Conservation (phyloP, 92 coral and sea anemone species). For the Isaurus tuberculatus region DNA sequence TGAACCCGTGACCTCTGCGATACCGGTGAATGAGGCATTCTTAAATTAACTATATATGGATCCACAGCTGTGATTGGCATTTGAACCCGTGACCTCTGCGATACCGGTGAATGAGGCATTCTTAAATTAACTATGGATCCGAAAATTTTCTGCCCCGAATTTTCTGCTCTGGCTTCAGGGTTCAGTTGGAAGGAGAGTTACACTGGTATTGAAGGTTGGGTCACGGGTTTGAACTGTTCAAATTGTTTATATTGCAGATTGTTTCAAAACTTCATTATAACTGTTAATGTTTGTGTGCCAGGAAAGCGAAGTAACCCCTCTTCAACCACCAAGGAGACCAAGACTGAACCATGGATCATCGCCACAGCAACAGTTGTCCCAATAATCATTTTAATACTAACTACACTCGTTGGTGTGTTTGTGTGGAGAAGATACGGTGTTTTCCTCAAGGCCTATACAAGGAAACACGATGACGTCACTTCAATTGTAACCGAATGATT, state of each 20-base stretch:
- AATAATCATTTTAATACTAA: background rate
- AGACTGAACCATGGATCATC: conserved; percentile 27
- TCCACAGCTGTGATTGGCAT: too few relatives aligned
- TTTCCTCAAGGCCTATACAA: background rate
- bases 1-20: too few relatives aligned
- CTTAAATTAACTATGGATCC: too few relatives aligned
- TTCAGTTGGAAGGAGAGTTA: too few relatives aligned
- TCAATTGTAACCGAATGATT: conserved; percentile 10
- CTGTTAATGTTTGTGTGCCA: background rate
- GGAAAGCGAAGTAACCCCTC: conserved; percentile 17
- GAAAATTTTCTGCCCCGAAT: too few relatives aligned
- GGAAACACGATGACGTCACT: conserved; percentile 4
- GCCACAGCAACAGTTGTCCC: conserved; percentile 20
- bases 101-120: too few relatives aligned
- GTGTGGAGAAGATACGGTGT: conserved; percentile 32
- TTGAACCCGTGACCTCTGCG: too few relatives aligned
- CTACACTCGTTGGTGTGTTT: background rate
- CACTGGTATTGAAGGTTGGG: too few relatives aligned
- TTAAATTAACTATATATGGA: too few relatives aligned
- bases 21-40: too few relatives aligned
- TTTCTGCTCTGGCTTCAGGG: too few relatives aligned
- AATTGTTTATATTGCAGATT: background rate
- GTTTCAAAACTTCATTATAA: background rate
- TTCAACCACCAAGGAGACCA: background rate
- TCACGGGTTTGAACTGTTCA: background rate